phyloP scores from a whole-genome alignment of 1,140 invertebrate species.

The Polypedilum pembai region DNA sequence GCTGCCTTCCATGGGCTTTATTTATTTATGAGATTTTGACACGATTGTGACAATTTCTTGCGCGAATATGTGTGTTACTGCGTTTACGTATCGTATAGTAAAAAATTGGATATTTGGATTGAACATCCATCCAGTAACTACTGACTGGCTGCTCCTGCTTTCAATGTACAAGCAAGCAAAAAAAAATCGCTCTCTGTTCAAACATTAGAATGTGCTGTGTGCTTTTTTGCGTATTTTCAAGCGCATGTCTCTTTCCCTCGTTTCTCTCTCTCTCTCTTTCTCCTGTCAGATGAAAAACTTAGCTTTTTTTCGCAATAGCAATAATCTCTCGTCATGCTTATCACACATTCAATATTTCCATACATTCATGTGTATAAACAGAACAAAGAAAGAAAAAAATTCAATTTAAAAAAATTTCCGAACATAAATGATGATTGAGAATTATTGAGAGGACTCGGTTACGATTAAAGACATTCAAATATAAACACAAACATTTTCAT shows the following conservation, averaged over 20 bases:
- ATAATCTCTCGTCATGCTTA: background rate
- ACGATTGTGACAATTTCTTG: background rate
- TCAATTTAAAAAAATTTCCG: no score
- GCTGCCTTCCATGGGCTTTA: background rate
- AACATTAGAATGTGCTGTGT: conserved; percentile 8
- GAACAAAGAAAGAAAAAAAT: no score
- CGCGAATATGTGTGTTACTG: background rate
- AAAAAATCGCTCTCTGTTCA: background rate
- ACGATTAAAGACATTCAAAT: no score
- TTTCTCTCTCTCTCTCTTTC: background rate
- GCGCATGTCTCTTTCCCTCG: background rate
- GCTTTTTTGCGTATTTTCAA: conserved; percentile 6
- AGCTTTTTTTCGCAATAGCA: background rate
- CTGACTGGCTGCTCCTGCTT: background rate
- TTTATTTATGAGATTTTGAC: conserved; percentile 14
- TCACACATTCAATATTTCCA: background rate
- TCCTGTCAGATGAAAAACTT: background rate
- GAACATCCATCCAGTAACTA: background rate
- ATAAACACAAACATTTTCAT: background rate
- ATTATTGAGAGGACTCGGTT: no score
- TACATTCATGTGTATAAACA: background rate
- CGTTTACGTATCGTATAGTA: background rate
- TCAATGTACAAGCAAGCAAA: background rate
- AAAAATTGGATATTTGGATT: background rate
- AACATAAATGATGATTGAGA: no score